These are phyloP conservation scores for Sapayoa aenigma DNA, from an alignment of 2,113 vertebrate species.

Conservation along the genomic window DNA sequence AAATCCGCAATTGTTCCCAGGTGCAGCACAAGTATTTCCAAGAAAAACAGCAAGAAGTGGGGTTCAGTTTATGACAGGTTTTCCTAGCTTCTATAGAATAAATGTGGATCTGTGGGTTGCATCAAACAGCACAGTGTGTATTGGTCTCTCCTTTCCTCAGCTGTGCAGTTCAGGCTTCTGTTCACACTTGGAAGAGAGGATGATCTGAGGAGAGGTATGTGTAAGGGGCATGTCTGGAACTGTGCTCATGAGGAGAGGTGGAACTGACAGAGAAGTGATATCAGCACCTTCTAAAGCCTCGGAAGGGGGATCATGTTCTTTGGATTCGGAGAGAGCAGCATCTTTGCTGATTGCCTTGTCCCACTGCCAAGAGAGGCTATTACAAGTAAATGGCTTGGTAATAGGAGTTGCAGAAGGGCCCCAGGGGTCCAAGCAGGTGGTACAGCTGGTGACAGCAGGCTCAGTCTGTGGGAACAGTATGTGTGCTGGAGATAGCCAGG, in stretches of 20 bases:
- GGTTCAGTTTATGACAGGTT: background rate
- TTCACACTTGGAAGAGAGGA: background rate
- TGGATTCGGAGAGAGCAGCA: background rate
- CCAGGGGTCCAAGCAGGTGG: slow-evolving; percentile 26
- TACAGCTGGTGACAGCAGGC: slow-evolving; percentile 39
- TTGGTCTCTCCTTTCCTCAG: background rate
- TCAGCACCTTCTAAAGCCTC: background rate
- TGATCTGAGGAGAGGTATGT: background rate
- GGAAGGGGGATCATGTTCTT: background rate
- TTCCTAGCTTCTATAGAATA: background rate
- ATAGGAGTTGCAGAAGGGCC: slow-evolving; percentile 12
- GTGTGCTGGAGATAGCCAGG: slow-evolving; percentile 42
- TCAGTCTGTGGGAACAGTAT: slow-evolving; percentile 16
- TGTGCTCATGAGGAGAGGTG: background rate
- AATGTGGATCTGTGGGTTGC: background rate
- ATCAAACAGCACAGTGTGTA: background rate
- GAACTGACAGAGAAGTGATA: background rate
- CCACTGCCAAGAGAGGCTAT: background rate
- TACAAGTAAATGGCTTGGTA: background rate
- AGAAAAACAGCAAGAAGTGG: background rate
- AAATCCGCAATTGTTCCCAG: background rate
- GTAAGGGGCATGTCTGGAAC: background rate
- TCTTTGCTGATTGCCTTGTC: background rate
- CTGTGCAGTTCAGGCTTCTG: background rate
- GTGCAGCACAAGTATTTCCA: background rate